Conservation (phyloP, 2,888 invertebrate genomes). For the Drosophila vallismaia region DNA sequence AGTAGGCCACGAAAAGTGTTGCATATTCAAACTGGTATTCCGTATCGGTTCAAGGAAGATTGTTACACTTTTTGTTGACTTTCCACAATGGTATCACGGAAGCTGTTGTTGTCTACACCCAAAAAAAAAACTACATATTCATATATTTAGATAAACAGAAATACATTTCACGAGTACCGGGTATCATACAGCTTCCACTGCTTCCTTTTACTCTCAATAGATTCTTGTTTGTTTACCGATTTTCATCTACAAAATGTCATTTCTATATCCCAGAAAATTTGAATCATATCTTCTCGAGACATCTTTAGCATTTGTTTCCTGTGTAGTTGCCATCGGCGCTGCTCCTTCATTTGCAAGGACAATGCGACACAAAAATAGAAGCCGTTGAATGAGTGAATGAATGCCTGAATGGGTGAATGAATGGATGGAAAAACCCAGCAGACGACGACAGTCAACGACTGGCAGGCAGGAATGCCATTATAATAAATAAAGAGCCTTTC, state of each 20-base stretch:
- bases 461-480: conserved; percentile 69
- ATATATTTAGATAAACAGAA: no score
- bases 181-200: neutral
- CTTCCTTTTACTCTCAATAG: no score
- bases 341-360: conserved; percentile 80
- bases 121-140: conserved; percentile 9
- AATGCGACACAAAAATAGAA: conserved; percentile 60
- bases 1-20: conserved; percentile 74
- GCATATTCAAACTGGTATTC: conserved; percentile 73
- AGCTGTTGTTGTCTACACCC: conserved; percentile 60
- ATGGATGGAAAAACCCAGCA: conserved; percentile 30
- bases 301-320: conserved; percentile 18
- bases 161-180: neutral
- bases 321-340: conserved; percentile 59
- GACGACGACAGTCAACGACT: conserved; percentile 26
- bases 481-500: conserved; percentile 78
- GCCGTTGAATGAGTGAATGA: conserved; percentile 52
- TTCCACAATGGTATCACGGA: conserved; percentile 62
- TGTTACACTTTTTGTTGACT: conserved; percentile 18
- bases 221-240: neutral
- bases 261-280: neutral
- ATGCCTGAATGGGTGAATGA: conserved; percentile 45
- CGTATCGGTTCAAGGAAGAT: conserved; percentile 49
- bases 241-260: neutral
- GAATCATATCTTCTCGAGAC: neutral